These are phyloP conservation scores for Ctenochaetus hawaiiensis DNA, from an alignment of 2,797 vertebrate species.

Conservation along the genomic window DNA sequence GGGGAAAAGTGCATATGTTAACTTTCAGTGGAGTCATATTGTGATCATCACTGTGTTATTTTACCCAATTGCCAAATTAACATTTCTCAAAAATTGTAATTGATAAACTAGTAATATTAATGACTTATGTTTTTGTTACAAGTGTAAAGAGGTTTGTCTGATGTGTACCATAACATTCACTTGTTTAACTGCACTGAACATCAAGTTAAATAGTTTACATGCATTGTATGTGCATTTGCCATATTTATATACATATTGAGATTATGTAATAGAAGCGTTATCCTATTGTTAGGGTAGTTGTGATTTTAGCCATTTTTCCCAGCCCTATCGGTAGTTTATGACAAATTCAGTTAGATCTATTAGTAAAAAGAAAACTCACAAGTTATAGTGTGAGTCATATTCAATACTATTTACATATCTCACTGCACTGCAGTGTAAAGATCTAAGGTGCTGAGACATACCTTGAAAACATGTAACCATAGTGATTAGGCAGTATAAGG, in stretches of 20 bases:
- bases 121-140: not conserved
- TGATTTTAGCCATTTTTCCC: not conserved
- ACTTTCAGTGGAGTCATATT: not conserved
- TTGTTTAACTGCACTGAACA: not conserved
- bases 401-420: too few species aligned
- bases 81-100: too few species aligned
- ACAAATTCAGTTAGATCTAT: not conserved
- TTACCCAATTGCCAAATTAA: not conserved
- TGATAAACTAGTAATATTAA: too few species aligned
- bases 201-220: not conserved
- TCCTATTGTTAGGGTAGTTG: not conserved
- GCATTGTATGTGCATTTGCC: not conserved
- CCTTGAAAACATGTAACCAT: too few species aligned
- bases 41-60: not conserved
- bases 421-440: too few species aligned
- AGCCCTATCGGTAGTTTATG: not conserved
- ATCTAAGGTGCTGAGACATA: too few species aligned
- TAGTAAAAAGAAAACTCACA: not conserved
- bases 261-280: too few species aligned
- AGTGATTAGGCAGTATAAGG: too few species aligned
- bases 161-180: not conserved
- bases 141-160: not conserved
- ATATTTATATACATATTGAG: not conserved
- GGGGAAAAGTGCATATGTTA: not conserved
- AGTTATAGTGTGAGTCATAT: not conserved